Conservation (phyloP, 2,113 vertebrate genomes). For the Noturus placidus region DNA sequence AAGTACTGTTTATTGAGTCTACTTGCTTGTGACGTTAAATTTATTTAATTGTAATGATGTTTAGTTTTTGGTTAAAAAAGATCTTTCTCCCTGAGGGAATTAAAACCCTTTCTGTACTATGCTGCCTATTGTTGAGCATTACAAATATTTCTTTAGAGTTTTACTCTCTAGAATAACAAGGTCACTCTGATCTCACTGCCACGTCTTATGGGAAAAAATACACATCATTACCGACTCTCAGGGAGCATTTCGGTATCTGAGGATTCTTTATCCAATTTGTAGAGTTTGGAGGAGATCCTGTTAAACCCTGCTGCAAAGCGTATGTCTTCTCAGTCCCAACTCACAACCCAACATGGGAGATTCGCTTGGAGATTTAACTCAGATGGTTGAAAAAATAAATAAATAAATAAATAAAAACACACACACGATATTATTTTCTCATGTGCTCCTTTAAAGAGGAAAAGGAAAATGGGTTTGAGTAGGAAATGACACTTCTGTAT, state of each 20-base stretch:
- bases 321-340: background rate
- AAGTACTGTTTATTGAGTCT: background rate
- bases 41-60: background rate
- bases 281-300: background rate
- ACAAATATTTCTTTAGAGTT: background rate
- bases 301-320: slow-evolving; percentile 3
- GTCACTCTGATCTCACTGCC: background rate
- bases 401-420: background rate
- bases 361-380: background rate
- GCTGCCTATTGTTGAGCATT: background rate
- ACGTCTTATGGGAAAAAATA: background rate
- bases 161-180: background rate
- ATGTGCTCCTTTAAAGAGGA: background rate
- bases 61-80: background rate
- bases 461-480: background rate
- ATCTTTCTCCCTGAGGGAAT: background rate
- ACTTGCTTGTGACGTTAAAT: background rate
- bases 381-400: background rate
- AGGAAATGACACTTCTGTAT: background rate
- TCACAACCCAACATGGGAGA: background rate
- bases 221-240: background rate
- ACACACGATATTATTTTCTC: background rate
- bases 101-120: background rate
- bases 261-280: background rate
- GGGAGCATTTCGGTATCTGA: background rate